These are phyloP conservation scores for Molossus alvarezi DNA, from an alignment of 2,797 vertebrate species.

Conservation along the genomic window DNA sequence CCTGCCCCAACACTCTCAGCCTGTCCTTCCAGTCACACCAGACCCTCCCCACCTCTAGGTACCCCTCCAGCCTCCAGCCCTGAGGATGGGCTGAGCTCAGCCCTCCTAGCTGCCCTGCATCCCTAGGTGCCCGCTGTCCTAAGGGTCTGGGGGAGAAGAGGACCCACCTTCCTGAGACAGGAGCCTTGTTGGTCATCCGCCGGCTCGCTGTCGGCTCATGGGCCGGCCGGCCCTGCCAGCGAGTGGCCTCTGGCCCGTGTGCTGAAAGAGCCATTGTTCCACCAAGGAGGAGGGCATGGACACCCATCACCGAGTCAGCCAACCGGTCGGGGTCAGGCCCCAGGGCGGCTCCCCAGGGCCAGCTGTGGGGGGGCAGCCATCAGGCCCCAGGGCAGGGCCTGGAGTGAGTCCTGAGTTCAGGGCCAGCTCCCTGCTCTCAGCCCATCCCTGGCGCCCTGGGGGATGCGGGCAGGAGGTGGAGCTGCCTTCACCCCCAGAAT, in stretches of 20 bases:
- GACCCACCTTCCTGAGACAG: background rate
- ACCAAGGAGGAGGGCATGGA: fast-evolving
- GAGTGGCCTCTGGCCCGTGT: background rate
- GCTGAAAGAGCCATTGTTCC: conserved; percentile 41
- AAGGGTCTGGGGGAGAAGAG: background rate
- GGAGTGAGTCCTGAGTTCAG: background rate
- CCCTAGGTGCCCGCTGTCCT: background rate
- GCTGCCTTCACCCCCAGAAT: too few species aligned
- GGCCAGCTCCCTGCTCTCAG: background rate
- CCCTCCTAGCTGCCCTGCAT: background rate
- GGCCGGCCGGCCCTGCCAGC: background rate
- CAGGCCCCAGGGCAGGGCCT: background rate
- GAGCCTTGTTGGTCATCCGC: background rate
- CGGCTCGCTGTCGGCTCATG: background rate
- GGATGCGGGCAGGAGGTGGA: background rate
- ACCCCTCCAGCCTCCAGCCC: background rate
- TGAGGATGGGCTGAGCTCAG: background rate
- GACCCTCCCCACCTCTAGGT: background rate
- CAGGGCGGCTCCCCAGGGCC: background rate
- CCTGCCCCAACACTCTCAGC: background rate
- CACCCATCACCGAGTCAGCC: background rate
- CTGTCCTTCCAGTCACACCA: background rate
- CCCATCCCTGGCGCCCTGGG: fast-evolving
- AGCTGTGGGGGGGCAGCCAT: background rate
- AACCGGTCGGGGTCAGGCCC: background rate